Evolutionary conservation across 2,113 vertebrate species (phyloP), one percentile per base, ranked within the genome.

Genomic region (Triplophysa tibetana): DNA sequence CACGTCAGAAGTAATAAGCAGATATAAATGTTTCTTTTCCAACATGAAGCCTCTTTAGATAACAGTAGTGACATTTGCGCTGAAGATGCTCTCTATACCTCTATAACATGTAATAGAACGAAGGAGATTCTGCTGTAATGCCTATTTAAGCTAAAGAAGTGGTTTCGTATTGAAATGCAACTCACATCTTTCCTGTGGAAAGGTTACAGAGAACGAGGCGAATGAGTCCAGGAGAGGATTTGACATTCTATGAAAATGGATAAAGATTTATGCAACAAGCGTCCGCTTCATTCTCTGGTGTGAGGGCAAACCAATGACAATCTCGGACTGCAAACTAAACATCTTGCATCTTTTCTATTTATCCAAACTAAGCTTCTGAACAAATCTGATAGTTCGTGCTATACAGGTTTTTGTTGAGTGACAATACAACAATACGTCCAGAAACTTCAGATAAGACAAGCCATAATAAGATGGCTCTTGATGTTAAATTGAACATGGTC

Each of bases 231-330:
- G 79, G 82, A 84, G 89, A 89, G 81, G 78, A 82, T 87, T 88
- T 86, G 85, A 91, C 89, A 90, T 91, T 91, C 87, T 88, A 88
- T 87, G 89, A 89, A 81, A 81, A 84, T 81, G 78, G 88, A 88
- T 86, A 87, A 72, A 86, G 87, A 89, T 91, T 89, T 90, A 91
- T 91, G 89, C 87, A 89, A 88, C 90, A 85, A 86, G 90, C 88
- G 67, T 88, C 88, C 89, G 84, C 84, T 87, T 79, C 81, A 38
- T 65, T 65, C 58, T 82, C 75, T 65, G 21, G 23, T 21, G 63
- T 17, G 65, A 67, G 61, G 23, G 87, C 83, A 87, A 87, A 90
- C 90, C 89, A 89, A 89, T 90, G 88, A 43, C 73, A 72, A 77
- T 77, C 60, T 66, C 23, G 23, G n/a, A 70, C 69, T 68, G 89